phyloP scores from a whole-genome alignment of 1,140 invertebrate species.

The Trichonephila clavata region DNA sequence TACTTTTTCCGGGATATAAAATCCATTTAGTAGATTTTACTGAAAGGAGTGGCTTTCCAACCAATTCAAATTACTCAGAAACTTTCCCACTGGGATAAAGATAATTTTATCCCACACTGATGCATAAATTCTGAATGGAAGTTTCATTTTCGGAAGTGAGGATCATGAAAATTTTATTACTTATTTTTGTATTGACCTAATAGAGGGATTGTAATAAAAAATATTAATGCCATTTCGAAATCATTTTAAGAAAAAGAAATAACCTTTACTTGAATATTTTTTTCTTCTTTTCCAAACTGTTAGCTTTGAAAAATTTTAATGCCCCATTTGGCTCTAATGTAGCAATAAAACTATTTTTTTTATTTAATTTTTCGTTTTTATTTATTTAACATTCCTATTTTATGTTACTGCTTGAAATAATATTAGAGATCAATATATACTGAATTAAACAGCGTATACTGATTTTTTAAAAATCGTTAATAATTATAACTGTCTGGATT shows the following conservation, averaged over 20 bases:
- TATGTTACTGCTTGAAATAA: too few species aligned
- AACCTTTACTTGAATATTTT: neutral
- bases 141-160: neutral
- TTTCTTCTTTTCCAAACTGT: neutral
- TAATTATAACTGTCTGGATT: too few species aligned
- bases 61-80: neutral
- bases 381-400: too few species aligned
- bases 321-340: neutral
- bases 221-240: neutral
- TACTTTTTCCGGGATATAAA: constrained; percentile 19
- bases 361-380: too few species aligned
- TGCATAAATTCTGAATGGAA: neutral
- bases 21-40: constrained; percentile 6
- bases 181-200: neutral
- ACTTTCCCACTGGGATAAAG: neutral
- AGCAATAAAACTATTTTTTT: too few species aligned
- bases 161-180: neutral
- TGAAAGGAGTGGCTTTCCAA: neutral
- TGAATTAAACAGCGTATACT: too few species aligned
- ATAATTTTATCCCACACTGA: neutral
- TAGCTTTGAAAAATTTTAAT: neutral
- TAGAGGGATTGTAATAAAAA: neutral
- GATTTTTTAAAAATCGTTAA: too few species aligned
- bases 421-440: too few species aligned
- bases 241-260: neutral